These are phyloP conservation scores for Orycteropus afer DNA, from an alignment of 2,113 vertebrate species.

Conservation along the genomic window DNA sequence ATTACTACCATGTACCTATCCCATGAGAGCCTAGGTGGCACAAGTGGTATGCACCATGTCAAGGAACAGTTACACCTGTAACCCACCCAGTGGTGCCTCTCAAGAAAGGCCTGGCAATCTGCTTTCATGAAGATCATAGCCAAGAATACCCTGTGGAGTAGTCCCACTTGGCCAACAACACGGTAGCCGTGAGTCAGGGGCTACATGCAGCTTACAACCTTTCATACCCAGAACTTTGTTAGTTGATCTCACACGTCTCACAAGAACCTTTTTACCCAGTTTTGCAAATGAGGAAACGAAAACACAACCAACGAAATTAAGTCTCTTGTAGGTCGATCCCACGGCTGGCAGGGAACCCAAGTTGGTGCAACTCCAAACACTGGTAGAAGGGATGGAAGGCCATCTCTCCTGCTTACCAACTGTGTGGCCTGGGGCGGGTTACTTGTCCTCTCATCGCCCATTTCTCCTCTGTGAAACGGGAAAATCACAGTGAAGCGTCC, in stretches of 20 bases:
- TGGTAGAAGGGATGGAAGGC: not conserved
- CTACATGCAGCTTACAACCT: not conserved
- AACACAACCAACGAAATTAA: not conserved
- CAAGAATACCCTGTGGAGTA: not conserved
- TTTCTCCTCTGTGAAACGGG: not conserved
- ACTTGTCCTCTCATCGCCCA: not conserved
- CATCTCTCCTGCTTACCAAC: not conserved
- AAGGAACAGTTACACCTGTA: not conserved
- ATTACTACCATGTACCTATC: not conserved
- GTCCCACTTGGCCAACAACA: not conserved
- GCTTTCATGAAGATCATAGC: not conserved
- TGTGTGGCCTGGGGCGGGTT: not conserved
- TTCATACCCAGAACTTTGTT: not conserved
- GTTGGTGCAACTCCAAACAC: too few species aligned
- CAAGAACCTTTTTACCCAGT: not conserved
- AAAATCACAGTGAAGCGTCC: not conserved
- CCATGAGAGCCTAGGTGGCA: not conserved
- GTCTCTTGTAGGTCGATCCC: not conserved
- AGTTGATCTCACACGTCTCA: not conserved
- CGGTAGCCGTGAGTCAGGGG: not conserved
- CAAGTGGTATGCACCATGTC: not conserved
- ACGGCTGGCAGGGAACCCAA: not conserved
- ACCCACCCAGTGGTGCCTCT: not conserved
- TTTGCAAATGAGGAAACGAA: not conserved
- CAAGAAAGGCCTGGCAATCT: not conserved